Base-by-base conservation (phyloP, 2,113 vertebrate species). In the Genyomyrus donnyi region DNA sequence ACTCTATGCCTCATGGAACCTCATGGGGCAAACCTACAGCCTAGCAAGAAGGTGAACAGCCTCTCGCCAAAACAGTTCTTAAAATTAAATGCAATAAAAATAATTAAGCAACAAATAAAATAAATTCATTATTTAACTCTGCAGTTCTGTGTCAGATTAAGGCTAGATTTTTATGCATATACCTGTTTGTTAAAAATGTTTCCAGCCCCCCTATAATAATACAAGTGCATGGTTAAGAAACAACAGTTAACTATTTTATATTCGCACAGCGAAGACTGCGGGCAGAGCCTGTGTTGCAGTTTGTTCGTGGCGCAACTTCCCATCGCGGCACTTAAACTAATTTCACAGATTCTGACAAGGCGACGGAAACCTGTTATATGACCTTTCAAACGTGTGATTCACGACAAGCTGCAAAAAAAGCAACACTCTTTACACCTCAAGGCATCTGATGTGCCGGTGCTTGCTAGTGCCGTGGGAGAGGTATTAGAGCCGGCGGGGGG, bases 401-500 rank as follows among this genome's bases (percentile, higher is more conserved):
- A 90, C 70, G 90, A 58, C n/a, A 49, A 58, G 70, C 66, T 50
- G 66, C 88, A 77, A 89, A 90, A 90, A 10, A 27, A 70, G 49
- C 19, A 49, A 88, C 88, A 42, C 74, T 88, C 86, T 83, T 90
- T n/a, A 19, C 70, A 83, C 50, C 50, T 50, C 15, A 80, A 48
- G 87, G 27, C 74, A 24, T 83, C 48, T 56, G 88, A 89, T 89
- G 62, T 89, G 74, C 58, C 48, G 77, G 27, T 70, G 53, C 85
- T 42, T 87, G 89, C 85, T 39, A 42, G 21, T 48, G 83, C 42
- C 58, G 84, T 50, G 88, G 90, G 92, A 89, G 53, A 77, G 90
- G 91, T 90, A 91, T 31, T 88, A 88, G 90, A 90, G 91, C 91
- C 91, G 89, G 87, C 89, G 91, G 80, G 21, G 39, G 87, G 52